These are phyloP conservation scores for Heliconius nattereri DNA, from an alignment of 1,140 invertebrate genomes.

Conservation along the genomic window DNA sequence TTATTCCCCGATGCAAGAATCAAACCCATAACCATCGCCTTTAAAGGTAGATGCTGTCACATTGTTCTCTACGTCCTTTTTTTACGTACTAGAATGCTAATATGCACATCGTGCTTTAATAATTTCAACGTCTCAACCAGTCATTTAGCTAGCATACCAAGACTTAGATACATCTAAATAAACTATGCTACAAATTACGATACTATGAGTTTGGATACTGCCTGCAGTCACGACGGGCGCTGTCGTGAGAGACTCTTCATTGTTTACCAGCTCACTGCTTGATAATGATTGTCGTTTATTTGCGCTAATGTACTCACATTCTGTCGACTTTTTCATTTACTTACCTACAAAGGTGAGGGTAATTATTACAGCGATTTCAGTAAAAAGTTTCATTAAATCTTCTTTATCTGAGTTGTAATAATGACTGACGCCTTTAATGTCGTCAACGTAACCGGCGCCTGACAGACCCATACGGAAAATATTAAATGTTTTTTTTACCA, in stretches of 20 bases:
- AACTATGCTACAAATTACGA: neutral
- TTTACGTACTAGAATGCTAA: neutral
- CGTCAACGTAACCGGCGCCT: no score
- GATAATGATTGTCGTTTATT: constrained; percentile 10
- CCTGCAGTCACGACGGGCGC: constrained; percentile 15
- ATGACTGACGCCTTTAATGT: no score
- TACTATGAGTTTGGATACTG: neutral
- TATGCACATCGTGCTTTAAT: neutral
- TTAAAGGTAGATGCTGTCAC: no score
- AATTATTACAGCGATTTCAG: no score
- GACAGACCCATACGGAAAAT: no score
- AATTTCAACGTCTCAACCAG: neutral
- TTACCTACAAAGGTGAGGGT: no score
- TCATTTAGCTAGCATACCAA: neutral
- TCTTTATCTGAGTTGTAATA: no score
- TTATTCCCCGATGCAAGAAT: no score
- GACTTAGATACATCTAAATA: neutral
- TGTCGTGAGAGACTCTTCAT: constrained; percentile 24
- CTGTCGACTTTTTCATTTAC: neutral
- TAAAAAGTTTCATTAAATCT: no score
- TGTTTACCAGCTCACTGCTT: constrained; percentile 7
- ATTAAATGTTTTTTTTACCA: no score
- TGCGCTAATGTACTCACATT: constrained; percentile 15
- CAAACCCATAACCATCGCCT: no score
- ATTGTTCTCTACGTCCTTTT: no score